phyloP scores from a whole-genome alignment of 1,140 invertebrate species.

The Pseudoatta argentina region DNA sequence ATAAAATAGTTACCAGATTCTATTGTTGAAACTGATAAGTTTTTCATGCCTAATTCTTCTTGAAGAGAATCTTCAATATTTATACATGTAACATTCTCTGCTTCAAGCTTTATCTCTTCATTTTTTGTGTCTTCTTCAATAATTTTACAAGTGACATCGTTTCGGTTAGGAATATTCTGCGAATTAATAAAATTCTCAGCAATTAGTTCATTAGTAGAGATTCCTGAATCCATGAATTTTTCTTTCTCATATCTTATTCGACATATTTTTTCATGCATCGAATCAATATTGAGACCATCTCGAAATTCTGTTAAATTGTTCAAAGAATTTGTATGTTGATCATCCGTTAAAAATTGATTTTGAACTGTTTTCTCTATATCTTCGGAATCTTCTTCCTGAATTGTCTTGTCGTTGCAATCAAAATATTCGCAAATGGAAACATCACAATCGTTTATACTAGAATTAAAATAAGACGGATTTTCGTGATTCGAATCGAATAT shows the following conservation, averaged over 20 bases:
- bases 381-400: neutral
- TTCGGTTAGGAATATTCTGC: neutral
- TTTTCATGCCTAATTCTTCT: neutral
- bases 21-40: neutral
- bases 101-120: neutral
- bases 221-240: constrained; percentile 1
- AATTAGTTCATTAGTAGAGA: neutral
- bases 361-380: constrained; percentile 11
- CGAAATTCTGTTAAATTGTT: neutral
- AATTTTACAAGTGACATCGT: neutral
- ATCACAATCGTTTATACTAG: constrained; percentile 46
- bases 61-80: neutral
- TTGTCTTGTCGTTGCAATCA: constrained; percentile 12
- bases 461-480: constrained; percentile 59
- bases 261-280: neutral
- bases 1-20: neutral
- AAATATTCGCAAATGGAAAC: constrained; percentile 32
- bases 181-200: neutral
- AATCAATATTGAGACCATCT: neutral
- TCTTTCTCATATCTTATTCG: neutral
- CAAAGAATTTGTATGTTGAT: neutral
- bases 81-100: neutral
- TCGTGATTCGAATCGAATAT: constrained; percentile 43
- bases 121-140: neutral
- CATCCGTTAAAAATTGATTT: neutral